Percentiles rank a stretch among this genome's conserved stretches.
Evolutionary conservation across 2,888 invertebrate species (phyloP).

Genomic region (Sepioteuthis lessoniana): DNA sequence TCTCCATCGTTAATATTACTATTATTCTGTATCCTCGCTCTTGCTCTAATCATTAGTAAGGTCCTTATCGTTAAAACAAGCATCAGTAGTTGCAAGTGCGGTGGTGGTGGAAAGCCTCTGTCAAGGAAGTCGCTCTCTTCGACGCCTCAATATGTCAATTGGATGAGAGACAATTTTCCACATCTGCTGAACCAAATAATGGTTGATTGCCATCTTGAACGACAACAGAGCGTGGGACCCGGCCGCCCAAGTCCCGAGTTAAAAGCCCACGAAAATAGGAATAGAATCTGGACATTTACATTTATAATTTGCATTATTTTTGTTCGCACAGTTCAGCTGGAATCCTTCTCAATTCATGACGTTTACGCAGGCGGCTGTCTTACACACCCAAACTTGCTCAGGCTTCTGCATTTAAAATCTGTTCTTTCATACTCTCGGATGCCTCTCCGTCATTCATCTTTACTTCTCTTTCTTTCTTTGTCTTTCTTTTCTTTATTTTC

Average conservation of each 20-base stretch:
- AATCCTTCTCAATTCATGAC: background rate
- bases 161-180: background rate
- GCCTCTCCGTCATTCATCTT: too few species aligned
- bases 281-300: background rate
- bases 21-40: background rate
- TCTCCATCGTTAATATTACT: background rate
- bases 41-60: background rate
- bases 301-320: slow-evolving; percentile 33
- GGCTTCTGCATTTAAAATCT: background rate
- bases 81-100: background rate
- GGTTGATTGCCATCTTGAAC: background rate
- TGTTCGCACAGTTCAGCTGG: slow-evolving; percentile 33
- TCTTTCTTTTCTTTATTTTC: too few species aligned
- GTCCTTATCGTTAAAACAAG: background rate
- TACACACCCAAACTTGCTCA: background rate
- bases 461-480: too few species aligned
- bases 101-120: background rate
- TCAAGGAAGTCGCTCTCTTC: background rate
- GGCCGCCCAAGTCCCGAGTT: background rate
- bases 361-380: background rate
- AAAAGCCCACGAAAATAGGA: background rate
- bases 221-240: background rate
- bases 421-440: background rate
- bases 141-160: slow-evolving; percentile 33
- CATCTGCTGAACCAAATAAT: background rate